Percentiles rank a stretch among this genome's conserved stretches.
Conservation (phyloP, 2,113 vertebrate species). For the Phalacrocorax aristotelis region DNA sequence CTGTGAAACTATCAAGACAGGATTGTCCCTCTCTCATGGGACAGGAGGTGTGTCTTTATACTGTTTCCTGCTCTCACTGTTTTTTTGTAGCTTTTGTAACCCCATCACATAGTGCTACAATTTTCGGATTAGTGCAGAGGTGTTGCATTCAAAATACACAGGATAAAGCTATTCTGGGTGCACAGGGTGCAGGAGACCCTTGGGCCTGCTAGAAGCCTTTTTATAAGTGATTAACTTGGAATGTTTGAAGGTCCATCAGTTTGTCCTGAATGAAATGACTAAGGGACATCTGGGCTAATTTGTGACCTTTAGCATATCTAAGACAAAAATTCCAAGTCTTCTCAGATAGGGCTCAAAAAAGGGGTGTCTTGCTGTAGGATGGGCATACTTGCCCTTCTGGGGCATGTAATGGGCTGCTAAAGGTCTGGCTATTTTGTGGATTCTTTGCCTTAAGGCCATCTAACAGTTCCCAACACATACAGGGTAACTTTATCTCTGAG, state of each 20-base stretch:
- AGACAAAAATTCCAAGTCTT: background rate
- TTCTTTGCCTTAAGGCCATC: background rate
- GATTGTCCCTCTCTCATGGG: background rate
- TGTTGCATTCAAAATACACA: background rate
- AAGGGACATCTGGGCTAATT: background rate
- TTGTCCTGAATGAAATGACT: background rate
- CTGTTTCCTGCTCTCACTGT: background rate
- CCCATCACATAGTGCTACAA: background rate
- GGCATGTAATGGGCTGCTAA: background rate
- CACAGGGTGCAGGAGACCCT: background rate
- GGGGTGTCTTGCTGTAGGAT: background rate
- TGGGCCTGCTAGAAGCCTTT: background rate
- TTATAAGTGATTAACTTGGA: background rate
- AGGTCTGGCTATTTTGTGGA: background rate
- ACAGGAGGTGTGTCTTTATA: background rate
- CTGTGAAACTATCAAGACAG: background rate
- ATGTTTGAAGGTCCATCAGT: background rate
- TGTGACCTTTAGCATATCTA: background rate
- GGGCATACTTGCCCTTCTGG: background rate
- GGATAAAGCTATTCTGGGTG: rapidly evolving
- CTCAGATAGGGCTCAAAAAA: background rate
- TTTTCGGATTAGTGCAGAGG: background rate
- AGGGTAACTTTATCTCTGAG: background rate
- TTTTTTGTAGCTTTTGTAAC: background rate
- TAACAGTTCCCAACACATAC: background rate